Evolutionary conservation across 1,140 invertebrate genomes (phyloP).

Genomic region (Camponotus pennsylvanicus): DNA sequence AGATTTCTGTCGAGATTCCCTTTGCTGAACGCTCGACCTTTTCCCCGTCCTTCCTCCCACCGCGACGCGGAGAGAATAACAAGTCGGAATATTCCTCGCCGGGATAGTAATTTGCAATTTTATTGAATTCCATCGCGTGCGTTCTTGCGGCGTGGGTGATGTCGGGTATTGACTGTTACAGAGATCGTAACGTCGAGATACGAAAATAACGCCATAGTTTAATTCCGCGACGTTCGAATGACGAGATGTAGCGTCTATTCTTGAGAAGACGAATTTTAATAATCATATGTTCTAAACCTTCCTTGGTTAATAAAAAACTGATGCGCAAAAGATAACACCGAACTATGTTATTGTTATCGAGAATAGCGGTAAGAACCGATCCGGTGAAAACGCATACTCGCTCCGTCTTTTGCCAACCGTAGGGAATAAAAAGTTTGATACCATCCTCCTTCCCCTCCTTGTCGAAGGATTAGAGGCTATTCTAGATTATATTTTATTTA

Average conservation of each 20-base stretch:
- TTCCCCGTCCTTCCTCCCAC: background rate
- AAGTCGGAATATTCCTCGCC: constrained; percentile 43
- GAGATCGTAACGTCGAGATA: background rate
- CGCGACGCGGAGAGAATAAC: constrained; percentile 34
- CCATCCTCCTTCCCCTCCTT: no score
- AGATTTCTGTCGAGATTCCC: background rate
- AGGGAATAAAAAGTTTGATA: no score
- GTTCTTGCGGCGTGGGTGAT: background rate
- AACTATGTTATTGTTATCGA: no score
- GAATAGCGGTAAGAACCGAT: no score
- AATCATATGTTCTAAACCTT: no score
- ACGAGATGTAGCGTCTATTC: background rate
- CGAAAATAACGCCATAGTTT: background rate
- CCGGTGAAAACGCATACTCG: no score
- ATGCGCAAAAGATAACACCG: no score
- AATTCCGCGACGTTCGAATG: background rate
- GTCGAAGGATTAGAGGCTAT: background rate
- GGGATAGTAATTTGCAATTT: constrained; percentile 55
- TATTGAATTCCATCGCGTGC: constrained; percentile 45
- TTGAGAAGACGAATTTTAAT: no score
- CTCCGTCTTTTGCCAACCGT: no score
- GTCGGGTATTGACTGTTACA: background rate
- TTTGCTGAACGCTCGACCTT: constrained; percentile 32
- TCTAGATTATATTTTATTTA: background rate
- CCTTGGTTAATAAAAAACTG: no score